Evolutionary conservation across 2,888 invertebrate genomes (phyloP), one percentile per base, ranked within the genome.

Genomic region (Nymphalis c-album): DNA sequence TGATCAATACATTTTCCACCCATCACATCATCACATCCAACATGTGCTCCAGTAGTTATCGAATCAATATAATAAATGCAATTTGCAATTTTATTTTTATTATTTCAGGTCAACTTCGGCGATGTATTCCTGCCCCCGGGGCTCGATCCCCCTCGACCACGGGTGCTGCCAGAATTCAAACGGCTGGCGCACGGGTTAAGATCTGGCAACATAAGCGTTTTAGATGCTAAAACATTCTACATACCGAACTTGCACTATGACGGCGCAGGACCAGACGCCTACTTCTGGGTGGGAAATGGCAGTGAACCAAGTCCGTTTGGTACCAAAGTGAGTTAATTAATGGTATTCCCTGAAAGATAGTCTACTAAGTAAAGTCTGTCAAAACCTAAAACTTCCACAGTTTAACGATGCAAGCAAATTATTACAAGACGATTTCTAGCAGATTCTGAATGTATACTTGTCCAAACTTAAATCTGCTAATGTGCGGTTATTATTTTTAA

Each of bases 281-380:
- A 97, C 87, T 98, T 98, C 88, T 97, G 97, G 96, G 97, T 97
- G n/a, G 98, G 98, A 18, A 97, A 95, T 77, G 98, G 97, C 6
- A 91, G 95, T 0, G 96, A 96, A 75, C 97, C 97, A 0, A 95
- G 94, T 77, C 93, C 95, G 20, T 95, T 95, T 86, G 98, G 98
- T 40, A 95, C 95, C 75, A 98, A 97, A 93, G 95, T 95, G 60
- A 72, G 68, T 64, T 40, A 40, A 13, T 17, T 60, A 22, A 18
- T 55, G 60, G 47, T 13, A 47, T 31, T 48, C 3, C 4, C 18
- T 10, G 35, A 1, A 35, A 53, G 18, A n/a, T 40, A 40, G 6
- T 63, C 40, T 40, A 40, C 4, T 40, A 40, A 40, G 13, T 10
- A 40, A 40, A 13, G 4, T 35, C 35, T 8, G 8, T 26, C 35